Conservation (phyloP, 2,113 vertebrate species). For the Syngnathus typhle region DNA sequence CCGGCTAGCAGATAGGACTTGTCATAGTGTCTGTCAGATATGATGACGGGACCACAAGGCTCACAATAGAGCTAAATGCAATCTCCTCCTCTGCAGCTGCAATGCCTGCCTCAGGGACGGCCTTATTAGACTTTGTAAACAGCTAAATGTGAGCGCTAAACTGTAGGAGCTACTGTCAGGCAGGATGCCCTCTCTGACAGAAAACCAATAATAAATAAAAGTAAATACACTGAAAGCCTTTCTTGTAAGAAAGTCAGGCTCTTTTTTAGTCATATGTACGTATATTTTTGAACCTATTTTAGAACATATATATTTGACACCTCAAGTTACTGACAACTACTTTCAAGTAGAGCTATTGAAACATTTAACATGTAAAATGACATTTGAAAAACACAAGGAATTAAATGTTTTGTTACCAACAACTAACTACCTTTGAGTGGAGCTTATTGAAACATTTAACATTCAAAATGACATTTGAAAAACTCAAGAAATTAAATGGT, state of each 20-base stretch:
- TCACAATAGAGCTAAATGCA: slow-evolving; percentile 71
- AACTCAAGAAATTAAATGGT: too few species aligned
- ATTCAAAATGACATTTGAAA: too few species aligned
- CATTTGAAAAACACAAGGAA: too few species aligned
- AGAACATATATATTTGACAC: too few species aligned
- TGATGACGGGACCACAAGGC: slow-evolving; percentile 62
- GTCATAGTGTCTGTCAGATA: slow-evolving; percentile 72
- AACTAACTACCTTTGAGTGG: too few species aligned
- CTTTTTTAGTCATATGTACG: neutral
- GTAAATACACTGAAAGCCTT: slow-evolving; percentile 23
- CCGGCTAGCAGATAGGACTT: slow-evolving; percentile 68
- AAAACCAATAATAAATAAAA: slow-evolving; percentile 23
- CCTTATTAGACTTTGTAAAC: slow-evolving; percentile 72
- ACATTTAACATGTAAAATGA: too few species aligned
- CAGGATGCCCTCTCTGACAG: slow-evolving; percentile 28
- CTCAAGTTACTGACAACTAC: neutral
- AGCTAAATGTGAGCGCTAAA: slow-evolving; percentile 57
- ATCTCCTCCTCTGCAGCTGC: slow-evolving; percentile 66
- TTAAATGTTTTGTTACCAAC: too few species aligned
- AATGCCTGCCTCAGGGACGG: slow-evolving; percentile 56
- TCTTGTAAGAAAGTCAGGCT: slow-evolving; percentile 18
- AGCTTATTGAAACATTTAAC: too few species aligned
- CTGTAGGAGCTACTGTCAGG: slow-evolving; percentile 52
- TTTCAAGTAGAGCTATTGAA: too few species aligned
- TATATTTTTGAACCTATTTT: neutral